Base-by-base conservation (phyloP, 2,113 vertebrate species). In the Phasianus colchicus region DNA sequence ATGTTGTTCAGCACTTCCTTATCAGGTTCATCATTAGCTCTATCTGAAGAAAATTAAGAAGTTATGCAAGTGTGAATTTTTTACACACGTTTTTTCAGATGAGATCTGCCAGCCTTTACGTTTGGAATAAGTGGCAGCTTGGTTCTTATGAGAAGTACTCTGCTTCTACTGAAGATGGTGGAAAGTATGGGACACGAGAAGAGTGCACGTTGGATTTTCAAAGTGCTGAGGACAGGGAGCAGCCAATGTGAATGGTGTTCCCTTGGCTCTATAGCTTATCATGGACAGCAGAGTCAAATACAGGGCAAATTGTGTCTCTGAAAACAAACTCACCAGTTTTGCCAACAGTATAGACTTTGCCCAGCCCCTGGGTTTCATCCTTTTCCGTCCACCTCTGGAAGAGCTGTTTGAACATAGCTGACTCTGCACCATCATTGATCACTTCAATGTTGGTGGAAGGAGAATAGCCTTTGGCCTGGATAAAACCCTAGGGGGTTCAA, bases 381-480 rank as follows among this genome's bases (percentile, higher is more conserved):
- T 97, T 97, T 27, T 98, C 98, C 12, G 55, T 98, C 99, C 99
- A 99, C 76, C 97, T 98, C 93, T 98, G 98, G 96, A 99, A 99
- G 48, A 99, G 96, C 65, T 99, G 98, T 58, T 99, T 99, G 92
- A 99, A 99, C 97, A 99, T 98, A 30, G 98, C 98, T 7, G 99
- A 98, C 87, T 99, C 99, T 18, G 98, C 98, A 40, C 98, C 98
- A 10, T 99, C 99, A 6, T 92, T 97, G 94, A 99, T 98, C 88
- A 99, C 98, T 84, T 99, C 98, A 48, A 99, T 83, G 1, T 97
- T 98, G 52, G 98, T 99, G 80, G 94, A 98, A 10, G 98, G 20
- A 29, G 98, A 98, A 81, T 99, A 99, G 36, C 98, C 98, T 77
- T 99, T 99, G 78, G 98, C 98, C 95, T 99, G 98, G 89, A 99